Conservation (phyloP, 2,888 invertebrate species). For the Sinohyriopsis cumingii region DNA sequence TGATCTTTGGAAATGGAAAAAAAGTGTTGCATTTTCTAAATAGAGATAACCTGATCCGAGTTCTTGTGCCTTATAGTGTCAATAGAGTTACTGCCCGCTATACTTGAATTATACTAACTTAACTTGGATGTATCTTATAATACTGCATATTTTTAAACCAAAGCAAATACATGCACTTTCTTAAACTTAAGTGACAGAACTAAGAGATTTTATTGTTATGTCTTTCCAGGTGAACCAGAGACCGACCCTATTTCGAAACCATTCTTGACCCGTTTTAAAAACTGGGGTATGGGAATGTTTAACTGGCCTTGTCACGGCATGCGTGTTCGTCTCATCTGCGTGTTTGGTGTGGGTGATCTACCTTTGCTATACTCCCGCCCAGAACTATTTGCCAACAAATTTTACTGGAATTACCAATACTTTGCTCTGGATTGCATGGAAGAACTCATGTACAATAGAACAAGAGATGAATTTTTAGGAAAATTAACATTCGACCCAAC, state of each 20-base stretch:
- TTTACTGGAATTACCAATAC: slow-evolving; percentile 55
- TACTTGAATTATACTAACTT: too few species aligned
- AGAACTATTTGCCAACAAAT: slow-evolving; percentile 67
- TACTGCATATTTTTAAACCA: too few species aligned
- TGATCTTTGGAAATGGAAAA: too few species aligned
- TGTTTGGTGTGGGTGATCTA: slow-evolving; percentile 64
- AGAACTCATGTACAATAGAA: slow-evolving; percentile 43
- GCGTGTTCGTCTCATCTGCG: slow-evolving; percentile 58
- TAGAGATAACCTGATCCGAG: too few species aligned
- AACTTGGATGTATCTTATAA: too few species aligned
- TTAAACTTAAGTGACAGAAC: too few species aligned
- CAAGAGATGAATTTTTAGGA: slow-evolving; percentile 39
- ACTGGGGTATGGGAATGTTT: slow-evolving; percentile 42
- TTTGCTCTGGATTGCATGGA: slow-evolving; percentile 61
- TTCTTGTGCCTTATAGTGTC: too few species aligned
- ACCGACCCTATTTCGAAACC: slow-evolving; percentile 42
- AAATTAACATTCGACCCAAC: slow-evolving; percentile 25
- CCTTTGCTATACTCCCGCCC: slow-evolving; percentile 39
- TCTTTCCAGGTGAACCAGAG: slow-evolving; percentile 47
- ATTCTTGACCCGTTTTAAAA: slow-evolving; percentile 57
- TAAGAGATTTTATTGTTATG: too few species aligned
- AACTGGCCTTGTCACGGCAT: slow-evolving; percentile 55
- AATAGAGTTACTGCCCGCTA: too few species aligned
- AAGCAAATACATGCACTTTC: too few species aligned
- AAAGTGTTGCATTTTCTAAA: too few species aligned